Evolutionary conservation across 2,113 vertebrate species (phyloP), one percentile per base, ranked within the genome.

Genomic region (Rattus rattus): DNA sequence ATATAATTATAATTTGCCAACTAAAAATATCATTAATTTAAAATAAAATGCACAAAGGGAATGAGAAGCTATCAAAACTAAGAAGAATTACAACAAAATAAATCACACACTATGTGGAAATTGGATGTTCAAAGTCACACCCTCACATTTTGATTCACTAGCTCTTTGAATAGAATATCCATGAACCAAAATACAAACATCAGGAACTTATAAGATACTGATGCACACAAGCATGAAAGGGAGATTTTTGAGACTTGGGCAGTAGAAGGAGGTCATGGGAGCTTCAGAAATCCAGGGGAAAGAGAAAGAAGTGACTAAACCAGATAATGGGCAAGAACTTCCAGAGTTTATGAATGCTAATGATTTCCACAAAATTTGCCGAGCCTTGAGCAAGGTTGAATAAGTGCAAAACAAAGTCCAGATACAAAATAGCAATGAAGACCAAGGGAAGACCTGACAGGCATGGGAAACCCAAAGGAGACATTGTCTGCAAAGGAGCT

Each of bases 1-100:
- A 85, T 85, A 85, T 85, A 85, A 65, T 85, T 85, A 85, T 85
- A 85, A 85, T 85, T 85, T 65, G 59, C 43, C 39, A 65, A 65
- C 59, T 85, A 85, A 85, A 75, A 87, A 75, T 61, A 72, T 30
- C 63, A 70, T 30, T 63, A 63, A 63, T 73, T 84, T 72, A 63
- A 83, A 39, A 73, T 75, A 63, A 83, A 89, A 83, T 39, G 59
- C 19, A 83, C 43, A 54, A 67, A 73, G 63, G 39, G 13, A 77
- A 54, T 93, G 17, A 56, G 72, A 79, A 63, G 43, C 70, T 11
- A 12, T 77, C 30, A 26, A 80, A 61, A 36, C 52, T 17, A 4
- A 75, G 39, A 11, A 56, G 77, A 47, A 33, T 24, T 33, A 69
- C 87, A 54, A 39, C 4, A 24, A 73, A 92, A 59, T 30, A 28